Evolutionary conservation across 2,797 vertebrate genomes (phyloP).

Genomic region (Luscinia megarhynchos): DNA sequence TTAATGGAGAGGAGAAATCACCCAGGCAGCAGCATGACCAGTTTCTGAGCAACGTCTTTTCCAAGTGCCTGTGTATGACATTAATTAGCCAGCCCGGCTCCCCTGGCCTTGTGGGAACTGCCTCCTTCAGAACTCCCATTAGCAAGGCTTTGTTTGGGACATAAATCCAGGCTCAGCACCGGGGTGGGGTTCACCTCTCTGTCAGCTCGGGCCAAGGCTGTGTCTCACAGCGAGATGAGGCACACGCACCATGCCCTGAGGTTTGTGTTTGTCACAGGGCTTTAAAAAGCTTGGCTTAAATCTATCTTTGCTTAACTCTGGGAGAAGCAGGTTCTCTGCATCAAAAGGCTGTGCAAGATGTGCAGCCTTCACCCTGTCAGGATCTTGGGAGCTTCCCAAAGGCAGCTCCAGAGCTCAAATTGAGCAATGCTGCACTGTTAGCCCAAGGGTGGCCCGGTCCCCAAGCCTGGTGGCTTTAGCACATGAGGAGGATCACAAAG

Average conservation of each 20-base stretch:
- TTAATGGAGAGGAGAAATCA: conserved; percentile 19
- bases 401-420: not conserved
- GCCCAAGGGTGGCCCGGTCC: not conserved
- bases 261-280: not conserved
- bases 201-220: not conserved
- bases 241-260: not conserved
- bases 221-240: not conserved
- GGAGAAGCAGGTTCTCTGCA: not conserved
- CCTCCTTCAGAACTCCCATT: not conserved
- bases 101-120: not conserved
- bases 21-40: conserved; percentile 29
- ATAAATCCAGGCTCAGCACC: conserved; percentile 27
- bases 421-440: rapidly evolving
- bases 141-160: conserved; percentile 26
- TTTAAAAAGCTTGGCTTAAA: not conserved
- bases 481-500: not conserved
- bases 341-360: not conserved
- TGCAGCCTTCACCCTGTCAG: rapidly evolving
- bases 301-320: not conserved
- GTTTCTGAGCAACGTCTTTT: conserved; percentile 36
- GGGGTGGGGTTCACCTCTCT: conserved; percentile 43
- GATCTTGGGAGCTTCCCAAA: not conserved
- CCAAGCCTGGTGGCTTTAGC: not conserved
- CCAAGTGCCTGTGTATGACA: conserved; percentile 37
- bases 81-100: not conserved